Conservation (phyloP, 2,888 invertebrate genomes). For the Odontothrips loti region DNA sequence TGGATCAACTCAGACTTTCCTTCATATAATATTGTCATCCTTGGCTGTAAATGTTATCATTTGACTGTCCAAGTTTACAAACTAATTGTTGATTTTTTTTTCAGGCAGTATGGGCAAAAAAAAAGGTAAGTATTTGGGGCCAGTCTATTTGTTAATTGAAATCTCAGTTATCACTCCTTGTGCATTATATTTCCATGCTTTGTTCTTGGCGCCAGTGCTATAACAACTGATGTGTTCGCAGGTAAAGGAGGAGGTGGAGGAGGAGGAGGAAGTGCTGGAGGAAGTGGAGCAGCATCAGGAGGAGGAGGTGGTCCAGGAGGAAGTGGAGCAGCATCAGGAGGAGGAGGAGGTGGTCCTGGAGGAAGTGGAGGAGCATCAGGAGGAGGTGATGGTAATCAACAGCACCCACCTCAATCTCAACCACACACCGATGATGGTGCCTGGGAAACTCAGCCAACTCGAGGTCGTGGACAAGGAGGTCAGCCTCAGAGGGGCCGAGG, state of each 20-base stretch:
- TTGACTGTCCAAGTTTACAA: too few species aligned
- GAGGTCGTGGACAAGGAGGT: neutral
- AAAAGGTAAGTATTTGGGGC: neutral
- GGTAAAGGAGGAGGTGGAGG: conserved; percentile 19
- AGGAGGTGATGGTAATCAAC: conserved; percentile 28
- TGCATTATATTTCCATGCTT: neutral
- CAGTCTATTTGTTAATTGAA: neutral
- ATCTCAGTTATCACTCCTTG: neutral
- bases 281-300: too few species aligned
- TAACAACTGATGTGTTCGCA: neutral
- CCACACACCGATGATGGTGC: neutral
- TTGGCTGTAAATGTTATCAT: too few species aligned
- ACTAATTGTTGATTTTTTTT: neutral
- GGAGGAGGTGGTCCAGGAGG: conserved; percentile 27
- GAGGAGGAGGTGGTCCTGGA: conserved; percentile 13
- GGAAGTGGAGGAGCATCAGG: conserved; percentile 7
- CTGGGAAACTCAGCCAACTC: neutral
- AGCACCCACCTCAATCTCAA: conserved; percentile 11
- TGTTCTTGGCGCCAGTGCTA: neutral
- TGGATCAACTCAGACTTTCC: too few species aligned
- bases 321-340: too few species aligned
- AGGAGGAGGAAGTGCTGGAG: too few species aligned
- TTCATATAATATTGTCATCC: too few species aligned
- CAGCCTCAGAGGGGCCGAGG: conserved; percentile 26
- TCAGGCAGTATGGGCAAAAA: neutral